Conservation (phyloP, 2,113 vertebrate genomes). For the Empidonax traillii region DNA sequence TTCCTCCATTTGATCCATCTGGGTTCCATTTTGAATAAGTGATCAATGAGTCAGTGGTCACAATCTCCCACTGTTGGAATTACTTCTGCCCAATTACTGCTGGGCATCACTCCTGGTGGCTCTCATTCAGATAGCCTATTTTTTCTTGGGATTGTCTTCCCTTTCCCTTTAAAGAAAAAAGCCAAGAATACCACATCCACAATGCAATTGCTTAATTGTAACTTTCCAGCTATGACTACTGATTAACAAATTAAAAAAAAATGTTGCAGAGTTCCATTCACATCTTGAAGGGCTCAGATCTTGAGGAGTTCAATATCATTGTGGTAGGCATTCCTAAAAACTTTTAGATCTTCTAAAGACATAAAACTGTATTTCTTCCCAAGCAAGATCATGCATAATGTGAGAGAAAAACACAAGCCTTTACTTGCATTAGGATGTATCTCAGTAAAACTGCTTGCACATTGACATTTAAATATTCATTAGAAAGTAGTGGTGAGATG, state of each 20-base stretch:
- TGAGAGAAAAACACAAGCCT: neutral
- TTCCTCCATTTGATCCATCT: neutral
- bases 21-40: neutral
- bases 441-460: neutral
- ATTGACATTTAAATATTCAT: neutral
- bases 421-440: neutral
- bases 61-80: neutral
- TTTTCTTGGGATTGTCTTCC: neutral
- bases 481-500: neutral
- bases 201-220: neutral
- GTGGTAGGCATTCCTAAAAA: neutral
- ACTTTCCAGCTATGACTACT: neutral
- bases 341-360: neutral
- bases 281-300: neutral
- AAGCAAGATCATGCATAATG: neutral
- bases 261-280: neutral
- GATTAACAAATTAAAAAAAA: neutral
- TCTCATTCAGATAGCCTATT: neutral
- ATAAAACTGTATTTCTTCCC: neutral
- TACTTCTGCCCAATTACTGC: neutral
- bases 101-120: neutral
- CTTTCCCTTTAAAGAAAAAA: neutral
- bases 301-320: neutral
- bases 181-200: neutral
- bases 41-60: accelerated